A percentile compares a stretch with the other conserved stretches of the same genome.
phyloP scores from a whole-genome alignment of 2,888 invertebrate species.

The Hoplodrina blanda region DNA sequence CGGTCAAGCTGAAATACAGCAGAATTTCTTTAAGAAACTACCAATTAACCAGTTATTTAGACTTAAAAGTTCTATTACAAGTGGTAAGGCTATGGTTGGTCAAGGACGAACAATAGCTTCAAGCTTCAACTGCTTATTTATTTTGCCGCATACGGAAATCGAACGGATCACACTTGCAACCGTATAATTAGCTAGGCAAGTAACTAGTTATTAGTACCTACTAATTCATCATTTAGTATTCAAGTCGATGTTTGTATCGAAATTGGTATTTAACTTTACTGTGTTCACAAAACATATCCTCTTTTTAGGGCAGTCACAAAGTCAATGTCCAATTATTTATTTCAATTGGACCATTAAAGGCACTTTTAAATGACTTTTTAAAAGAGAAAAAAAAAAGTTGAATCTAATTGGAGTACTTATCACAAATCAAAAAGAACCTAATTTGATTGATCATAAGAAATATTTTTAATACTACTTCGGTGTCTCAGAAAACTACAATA shows the following conservation, averaged over 20 bases:
- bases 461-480: background rate
- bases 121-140: constrained; percentile 34
- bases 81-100: constrained; percentile 31
- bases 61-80: constrained; percentile 11
- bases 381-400: too few relatives aligned
- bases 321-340: too few relatives aligned
- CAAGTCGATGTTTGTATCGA: background rate
- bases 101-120: constrained; percentile 50
- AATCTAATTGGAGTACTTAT: too few relatives aligned
- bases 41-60: background rate
- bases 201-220: background rate
- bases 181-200: constrained; percentile 24
- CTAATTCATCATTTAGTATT: constrained; percentile 9
- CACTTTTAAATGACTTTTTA: too few relatives aligned
- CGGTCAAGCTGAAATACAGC: background rate
- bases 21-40: background rate
- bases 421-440: background rate
- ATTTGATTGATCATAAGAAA: background rate
- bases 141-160: constrained; percentile 63
- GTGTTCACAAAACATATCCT: background rate
- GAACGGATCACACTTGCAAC: constrained; percentile 43
- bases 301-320: too few relatives aligned
- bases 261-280: background rate
- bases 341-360: too few relatives aligned
- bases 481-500: too few relatives aligned